Evolutionary conservation across 2,797 vertebrate genomes (phyloP).

Genomic region (Megaceryle alcyon): DNA sequence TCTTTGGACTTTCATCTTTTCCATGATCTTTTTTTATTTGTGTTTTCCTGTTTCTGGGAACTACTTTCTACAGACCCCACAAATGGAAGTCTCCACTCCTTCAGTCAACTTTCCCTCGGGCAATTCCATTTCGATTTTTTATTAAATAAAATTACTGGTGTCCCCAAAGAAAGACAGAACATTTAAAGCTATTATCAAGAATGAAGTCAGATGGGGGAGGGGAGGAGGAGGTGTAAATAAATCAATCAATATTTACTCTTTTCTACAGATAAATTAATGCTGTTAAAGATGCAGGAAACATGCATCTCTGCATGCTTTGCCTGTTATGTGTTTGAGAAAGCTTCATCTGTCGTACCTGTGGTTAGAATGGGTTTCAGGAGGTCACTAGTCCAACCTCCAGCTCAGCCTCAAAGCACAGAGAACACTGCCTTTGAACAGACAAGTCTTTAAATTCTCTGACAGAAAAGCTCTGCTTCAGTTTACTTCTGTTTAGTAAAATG

Average conservation of each 20-base stretch:
- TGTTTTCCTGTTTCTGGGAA: neutral
- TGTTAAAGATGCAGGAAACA: neutral
- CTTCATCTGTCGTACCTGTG: neutral
- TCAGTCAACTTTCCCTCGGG: neutral
- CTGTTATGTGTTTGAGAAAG: neutral
- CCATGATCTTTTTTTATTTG: neutral
- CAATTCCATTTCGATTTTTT: neutral
- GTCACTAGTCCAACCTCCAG: neutral
- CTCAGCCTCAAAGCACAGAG: neutral
- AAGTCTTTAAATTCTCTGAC: neutral
- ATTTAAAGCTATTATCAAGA: neutral
- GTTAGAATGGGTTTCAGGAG: neutral
- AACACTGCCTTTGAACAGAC: neutral
- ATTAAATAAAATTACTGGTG: neutral
- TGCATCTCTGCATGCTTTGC: neutral
- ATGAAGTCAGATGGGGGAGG: accelerated
- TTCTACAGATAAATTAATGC: neutral
- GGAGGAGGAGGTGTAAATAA: neutral
- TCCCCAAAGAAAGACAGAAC: neutral
- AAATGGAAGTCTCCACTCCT: neutral
- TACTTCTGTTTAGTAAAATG: neutral
- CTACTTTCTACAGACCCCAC: neutral
- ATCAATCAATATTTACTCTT: neutral
- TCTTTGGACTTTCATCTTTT: neutral
- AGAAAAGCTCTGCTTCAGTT: neutral